Percentiles rank a stretch among this genome's conserved stretches.
Evolutionary conservation across 2,797 vertebrate genomes (phyloP).

Genomic region (Sciurus carolinensis): DNA sequence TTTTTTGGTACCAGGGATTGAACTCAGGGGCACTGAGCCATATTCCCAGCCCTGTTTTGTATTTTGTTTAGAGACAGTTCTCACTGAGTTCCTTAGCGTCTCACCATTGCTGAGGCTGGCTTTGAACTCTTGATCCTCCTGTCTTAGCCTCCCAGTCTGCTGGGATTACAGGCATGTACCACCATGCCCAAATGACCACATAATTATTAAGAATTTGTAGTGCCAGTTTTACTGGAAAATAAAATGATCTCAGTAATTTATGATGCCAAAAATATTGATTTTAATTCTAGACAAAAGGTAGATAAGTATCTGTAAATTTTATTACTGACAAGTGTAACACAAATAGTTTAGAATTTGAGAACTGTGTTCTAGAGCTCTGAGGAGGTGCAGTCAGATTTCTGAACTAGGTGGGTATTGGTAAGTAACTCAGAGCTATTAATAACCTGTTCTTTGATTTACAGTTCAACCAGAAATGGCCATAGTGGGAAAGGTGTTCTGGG

Average conservation of each 20-base stretch:
- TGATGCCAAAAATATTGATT: conserved; percentile 2
- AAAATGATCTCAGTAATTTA: conserved; percentile 40
- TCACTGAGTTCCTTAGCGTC: too few species aligned
- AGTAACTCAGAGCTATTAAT: conserved; percentile 39
- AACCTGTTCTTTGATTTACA: conserved; percentile 31
- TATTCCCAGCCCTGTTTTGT: too few species aligned
- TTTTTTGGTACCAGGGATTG: too few species aligned
- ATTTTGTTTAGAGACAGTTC: too few species aligned
- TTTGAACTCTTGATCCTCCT: too few species aligned
- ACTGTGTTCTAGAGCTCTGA: conserved; percentile 17
- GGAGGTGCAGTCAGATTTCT: conserved; percentile 50
- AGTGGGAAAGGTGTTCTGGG: conserved; percentile 17
- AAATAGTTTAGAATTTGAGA: conserved; percentile 49
- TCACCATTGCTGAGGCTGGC: too few species aligned
- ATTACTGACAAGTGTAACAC: conserved; percentile 35
- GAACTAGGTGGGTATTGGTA: not conserved
- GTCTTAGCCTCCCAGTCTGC: too few species aligned
- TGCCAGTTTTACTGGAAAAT: conserved; percentile 47
- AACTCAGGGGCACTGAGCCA: too few species aligned
- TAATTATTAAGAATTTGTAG: conserved; percentile 12
- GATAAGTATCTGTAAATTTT: conserved; percentile 36
- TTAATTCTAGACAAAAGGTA: conserved; percentile 49
- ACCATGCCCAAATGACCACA: not conserved
- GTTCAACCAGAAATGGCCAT: not conserved
- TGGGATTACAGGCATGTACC: too few species aligned